Evolutionary conservation across 2,888 invertebrate genomes (phyloP).

Genomic region (Pollenia griseotomentosa): DNA sequence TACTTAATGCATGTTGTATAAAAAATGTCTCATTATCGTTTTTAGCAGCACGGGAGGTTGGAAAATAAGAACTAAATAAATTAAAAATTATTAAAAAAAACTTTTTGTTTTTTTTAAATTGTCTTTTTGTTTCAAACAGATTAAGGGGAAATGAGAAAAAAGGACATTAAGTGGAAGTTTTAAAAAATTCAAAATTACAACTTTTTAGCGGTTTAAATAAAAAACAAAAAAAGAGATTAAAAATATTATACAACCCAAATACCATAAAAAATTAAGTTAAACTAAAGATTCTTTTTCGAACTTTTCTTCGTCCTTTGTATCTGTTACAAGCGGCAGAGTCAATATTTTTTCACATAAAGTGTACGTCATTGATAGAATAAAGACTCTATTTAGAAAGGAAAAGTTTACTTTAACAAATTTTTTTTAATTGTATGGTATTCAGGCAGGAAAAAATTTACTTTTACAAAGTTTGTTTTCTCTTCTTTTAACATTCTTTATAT

Average conservation of each 20-base stretch:
- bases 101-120: conserved; percentile 28
- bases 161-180: not conserved
- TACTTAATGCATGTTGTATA: conserved; percentile 9
- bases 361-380: too few relatives aligned
- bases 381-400: too few relatives aligned
- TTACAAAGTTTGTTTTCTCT: too few relatives aligned
- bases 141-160: not conserved
- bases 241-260: not conserved
- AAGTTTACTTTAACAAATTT: too few relatives aligned
- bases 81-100: conserved; percentile 23
- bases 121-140: conserved; percentile 15
- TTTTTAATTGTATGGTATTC: too few relatives aligned
- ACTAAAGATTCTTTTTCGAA: conserved; percentile 1
- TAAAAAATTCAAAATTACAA: not conserved
- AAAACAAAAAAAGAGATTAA: not conserved
- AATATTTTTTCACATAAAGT: too few relatives aligned
- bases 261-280: conserved; percentile 8
- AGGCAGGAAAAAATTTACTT: too few relatives aligned
- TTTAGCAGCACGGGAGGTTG: conserved; percentile 14
- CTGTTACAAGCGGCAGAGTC: too few relatives aligned
- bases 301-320: not conserved
- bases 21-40: conserved; percentile 41
- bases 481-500: too few relatives aligned
- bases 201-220: not conserved
- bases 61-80: conserved; percentile 1